These are phyloP conservation scores for Amphilophus citrinellus DNA, from an alignment of 2,113 vertebrate species.

Conservation along the genomic window DNA sequence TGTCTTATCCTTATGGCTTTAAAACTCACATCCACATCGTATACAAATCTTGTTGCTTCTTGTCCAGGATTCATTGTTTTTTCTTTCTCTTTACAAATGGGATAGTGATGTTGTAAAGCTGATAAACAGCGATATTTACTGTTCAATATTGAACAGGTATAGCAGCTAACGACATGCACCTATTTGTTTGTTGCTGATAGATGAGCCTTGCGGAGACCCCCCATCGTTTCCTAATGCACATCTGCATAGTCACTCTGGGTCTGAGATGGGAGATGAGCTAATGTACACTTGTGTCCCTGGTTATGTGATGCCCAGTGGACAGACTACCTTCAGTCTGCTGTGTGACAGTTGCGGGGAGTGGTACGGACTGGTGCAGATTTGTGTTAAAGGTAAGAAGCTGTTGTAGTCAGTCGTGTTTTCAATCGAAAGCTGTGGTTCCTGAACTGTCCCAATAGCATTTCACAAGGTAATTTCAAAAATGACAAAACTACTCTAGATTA, in stretches of 20 bases:
- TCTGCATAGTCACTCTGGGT: conserved; percentile 87
- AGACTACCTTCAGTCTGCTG: conserved; percentile 88
- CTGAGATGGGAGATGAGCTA: conserved; percentile 92
- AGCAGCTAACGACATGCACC: not conserved
- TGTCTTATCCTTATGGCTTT: not conserved
- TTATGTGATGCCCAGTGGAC: conserved; percentile 81
- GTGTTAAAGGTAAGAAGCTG: conserved; percentile 87
- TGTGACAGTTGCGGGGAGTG: conserved; percentile 96
- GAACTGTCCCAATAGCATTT: not conserved
- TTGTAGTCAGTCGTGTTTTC: conserved; percentile 21
- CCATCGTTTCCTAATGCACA: conserved; percentile 90
- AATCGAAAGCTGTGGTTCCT: not conserved
- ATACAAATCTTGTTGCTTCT: not conserved
- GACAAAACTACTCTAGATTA: not conserved
- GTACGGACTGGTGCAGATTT: conserved; percentile 92
- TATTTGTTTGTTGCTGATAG: conserved; percentile 73
- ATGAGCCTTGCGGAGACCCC: conserved; percentile 89
- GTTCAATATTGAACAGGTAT: not conserved
- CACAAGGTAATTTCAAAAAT: too few species aligned
- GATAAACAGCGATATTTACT: not conserved
- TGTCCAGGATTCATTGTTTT: not conserved
- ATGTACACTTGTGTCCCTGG: conserved; percentile 88
- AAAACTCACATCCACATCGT: not conserved
- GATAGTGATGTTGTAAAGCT: not conserved
- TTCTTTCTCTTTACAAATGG: not conserved